Evolutionary conservation across 2,113 vertebrate genomes (phyloP).

Genomic region (Penelope pileata): DNA sequence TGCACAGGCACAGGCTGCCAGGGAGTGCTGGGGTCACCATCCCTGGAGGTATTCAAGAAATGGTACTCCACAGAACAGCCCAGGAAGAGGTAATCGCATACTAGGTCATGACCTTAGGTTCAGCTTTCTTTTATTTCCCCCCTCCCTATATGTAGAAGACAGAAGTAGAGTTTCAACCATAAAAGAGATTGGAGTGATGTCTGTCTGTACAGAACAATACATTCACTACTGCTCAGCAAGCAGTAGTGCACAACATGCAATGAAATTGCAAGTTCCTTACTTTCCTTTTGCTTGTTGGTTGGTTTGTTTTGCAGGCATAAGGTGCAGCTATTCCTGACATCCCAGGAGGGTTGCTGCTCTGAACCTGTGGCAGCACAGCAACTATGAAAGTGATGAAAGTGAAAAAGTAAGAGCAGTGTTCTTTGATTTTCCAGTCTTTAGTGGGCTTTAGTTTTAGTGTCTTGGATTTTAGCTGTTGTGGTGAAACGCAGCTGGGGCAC

Average conservation of each 20-base stretch:
- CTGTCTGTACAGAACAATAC: rapidly evolving
- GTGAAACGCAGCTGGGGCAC: background rate
- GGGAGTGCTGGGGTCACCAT: too few relatives aligned
- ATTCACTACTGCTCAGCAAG: background rate
- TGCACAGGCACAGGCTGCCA: too few relatives aligned
- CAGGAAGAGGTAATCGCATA: background rate
- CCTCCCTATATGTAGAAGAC: background rate
- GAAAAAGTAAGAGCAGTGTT: constrained; percentile 89
- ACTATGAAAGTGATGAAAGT: constrained; percentile 98
- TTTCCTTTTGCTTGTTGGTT: background rate
- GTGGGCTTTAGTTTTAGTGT: background rate
- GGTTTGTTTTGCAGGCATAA: constrained; percentile 78
- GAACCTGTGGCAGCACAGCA: constrained; percentile 91
- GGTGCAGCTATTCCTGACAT: constrained; percentile 87
- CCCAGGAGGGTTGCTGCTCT: constrained; percentile 85
- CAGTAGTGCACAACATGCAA: background rate
- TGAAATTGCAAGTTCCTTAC: background rate
- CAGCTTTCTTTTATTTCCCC: background rate
- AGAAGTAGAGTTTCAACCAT: background rate
- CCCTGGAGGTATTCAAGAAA: too few relatives aligned
- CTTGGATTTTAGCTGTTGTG: background rate
- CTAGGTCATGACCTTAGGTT: rapidly evolving
- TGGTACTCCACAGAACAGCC: background rate
- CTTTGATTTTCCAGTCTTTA: background rate
- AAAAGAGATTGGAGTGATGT: rapidly evolving